Evolutionary conservation across 2,113 vertebrate species (phyloP).

Genomic region (Sceloporus tristichus): DNA sequence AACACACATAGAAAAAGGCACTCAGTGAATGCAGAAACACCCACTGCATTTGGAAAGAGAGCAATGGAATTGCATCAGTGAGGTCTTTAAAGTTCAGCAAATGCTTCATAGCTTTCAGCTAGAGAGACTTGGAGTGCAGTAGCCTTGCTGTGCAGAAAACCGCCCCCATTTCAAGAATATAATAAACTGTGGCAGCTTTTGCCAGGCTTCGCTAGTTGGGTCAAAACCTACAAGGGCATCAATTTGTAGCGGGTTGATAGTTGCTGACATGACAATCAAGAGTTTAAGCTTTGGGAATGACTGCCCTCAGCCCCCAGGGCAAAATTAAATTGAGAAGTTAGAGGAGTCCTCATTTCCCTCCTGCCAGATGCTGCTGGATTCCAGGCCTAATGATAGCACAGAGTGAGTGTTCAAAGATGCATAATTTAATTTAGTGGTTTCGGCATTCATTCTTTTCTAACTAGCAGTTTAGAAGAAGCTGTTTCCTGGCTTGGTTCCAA

Average conservation of each 20-base stretch:
- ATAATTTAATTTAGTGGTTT: not conserved
- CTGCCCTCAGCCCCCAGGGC: conserved; percentile 28
- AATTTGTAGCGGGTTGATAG: conserved; percentile 64
- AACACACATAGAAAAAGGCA: not conserved
- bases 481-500: not conserved
- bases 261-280: conserved; percentile 66
- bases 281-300: conserved; percentile 56
- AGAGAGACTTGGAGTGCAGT: conserved; percentile 17
- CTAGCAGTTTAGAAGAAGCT: conserved; percentile 19
- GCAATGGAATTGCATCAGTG: not conserved
- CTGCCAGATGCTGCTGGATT: conserved; percentile 40
- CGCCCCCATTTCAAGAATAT: conserved; percentile 55
- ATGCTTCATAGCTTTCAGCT: conserved; percentile 24
- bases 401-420: not conserved
- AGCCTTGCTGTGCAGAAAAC: conserved; percentile 20
- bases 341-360: conserved; percentile 40
- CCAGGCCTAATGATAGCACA: conserved; percentile 11
- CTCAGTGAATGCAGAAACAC: not conserved
- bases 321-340: conserved; percentile 48
- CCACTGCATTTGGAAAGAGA: not conserved
- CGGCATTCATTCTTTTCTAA: conserved; percentile 20
- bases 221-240: conserved; percentile 60
- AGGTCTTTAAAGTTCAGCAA: not conserved
- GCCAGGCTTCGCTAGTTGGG: conserved; percentile 55
- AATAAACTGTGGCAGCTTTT: conserved; percentile 70